Base-by-base conservation (phyloP, 2,888 invertebrate species). In the Petrolisthes cinctipes region DNA sequence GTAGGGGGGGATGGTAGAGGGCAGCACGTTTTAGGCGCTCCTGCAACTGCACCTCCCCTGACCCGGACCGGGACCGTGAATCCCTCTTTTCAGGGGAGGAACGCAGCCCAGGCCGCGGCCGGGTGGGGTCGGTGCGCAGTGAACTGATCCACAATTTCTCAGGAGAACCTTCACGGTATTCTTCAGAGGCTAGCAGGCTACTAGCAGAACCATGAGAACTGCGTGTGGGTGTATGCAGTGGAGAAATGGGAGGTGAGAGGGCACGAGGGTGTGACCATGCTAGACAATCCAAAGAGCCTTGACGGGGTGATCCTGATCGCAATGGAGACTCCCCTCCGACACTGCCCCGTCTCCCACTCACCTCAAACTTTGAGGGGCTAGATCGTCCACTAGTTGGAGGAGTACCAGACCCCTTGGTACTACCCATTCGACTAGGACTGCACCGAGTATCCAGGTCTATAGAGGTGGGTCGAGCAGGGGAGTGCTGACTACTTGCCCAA, bases 141-240 rank as follows among this genome's bases (percentile, higher is more conserved):
- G 89, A 89, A 73, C 61, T 87, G 73, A 89, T 89, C 89, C 89
- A 89, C 11, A 89, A 68, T 68, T 89, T 89, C 37, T 89, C 89
- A 61, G 89, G 89, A 56, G 89, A 89, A 20, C 89, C 89, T 61
- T 89, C 89, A 23, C 89, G 79, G 66, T 89, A 89, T 20, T 89
- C 89, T 37, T 89, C 89, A 68, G 85, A 85, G 54, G 89, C 87
- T 20, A 86, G 78, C 17, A 89, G 57, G 71, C 89, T 89, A 54
- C 89, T 86, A 17, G 87, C 61, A 57, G 87, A 89, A 4, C 89
- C 89, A 83, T 85, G 85, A 17, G 87, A 82, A 14, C 80, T 85
- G 23, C 87, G 85, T 14, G 68, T 88, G 51, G 85, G 85, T 53
- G 88, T 82, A 53, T 85, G 71, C 4, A 85, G 71, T 11, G 89